Percentiles rank a stretch among this genome's conserved stretches.
Evolutionary conservation across 1,140 invertebrate genomes (phyloP).

Genomic region (Rhynchophorus ferrugineus): DNA sequence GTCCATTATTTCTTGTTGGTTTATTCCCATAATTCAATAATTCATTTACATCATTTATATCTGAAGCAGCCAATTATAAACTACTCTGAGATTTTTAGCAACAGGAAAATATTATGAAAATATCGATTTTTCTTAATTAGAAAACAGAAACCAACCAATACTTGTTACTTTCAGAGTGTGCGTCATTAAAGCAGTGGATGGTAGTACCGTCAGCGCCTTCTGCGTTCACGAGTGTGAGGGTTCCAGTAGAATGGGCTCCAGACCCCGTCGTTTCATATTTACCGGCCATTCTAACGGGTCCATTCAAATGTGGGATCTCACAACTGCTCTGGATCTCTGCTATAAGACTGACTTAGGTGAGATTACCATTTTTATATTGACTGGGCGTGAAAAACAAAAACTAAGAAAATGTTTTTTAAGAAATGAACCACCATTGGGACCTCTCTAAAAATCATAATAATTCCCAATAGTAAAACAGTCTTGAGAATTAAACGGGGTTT

Average conservation of each 20-base stretch:
- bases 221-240: conserved; percentile 97
- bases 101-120: too few species aligned
- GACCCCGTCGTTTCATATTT: conserved; percentile 85
- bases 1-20: not conserved
- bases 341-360: conserved; percentile 58
- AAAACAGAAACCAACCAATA: too few species aligned
- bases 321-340: conserved; percentile 82
- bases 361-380: not conserved
- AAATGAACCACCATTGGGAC: not conserved
- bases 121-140: too few species aligned
- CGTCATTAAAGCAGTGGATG: conserved; percentile 89
- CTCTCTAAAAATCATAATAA: too few species aligned
- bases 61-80: too few species aligned
- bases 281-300: conserved; percentile 92
- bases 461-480: too few species aligned
- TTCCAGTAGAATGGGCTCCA: conserved; percentile 81
- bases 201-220: conserved; percentile 90
- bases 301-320: conserved; percentile 98
- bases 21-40: not conserved
- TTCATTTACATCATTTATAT: too few species aligned
- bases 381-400: not conserved
- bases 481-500: too few species aligned
- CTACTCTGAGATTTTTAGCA: too few species aligned
- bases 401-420: not conserved
- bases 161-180: conserved; percentile 67